Percentiles rank a stretch among this genome's conserved stretches.
Evolutionary conservation across 2,888 invertebrate genomes (phyloP).

Genomic region (Liopterus haemorrhoidalis): DNA sequence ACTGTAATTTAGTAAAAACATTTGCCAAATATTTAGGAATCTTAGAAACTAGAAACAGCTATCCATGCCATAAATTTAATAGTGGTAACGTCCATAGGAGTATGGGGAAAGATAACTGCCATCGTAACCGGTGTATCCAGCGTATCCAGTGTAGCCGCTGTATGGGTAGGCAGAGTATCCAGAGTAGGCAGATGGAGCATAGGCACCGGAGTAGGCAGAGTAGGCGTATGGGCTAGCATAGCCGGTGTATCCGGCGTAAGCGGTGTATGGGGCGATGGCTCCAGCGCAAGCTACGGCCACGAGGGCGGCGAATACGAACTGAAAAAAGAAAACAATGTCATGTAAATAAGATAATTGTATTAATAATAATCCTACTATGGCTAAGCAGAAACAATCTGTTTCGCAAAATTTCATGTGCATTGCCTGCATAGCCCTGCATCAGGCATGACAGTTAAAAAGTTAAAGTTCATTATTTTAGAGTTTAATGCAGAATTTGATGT

Average conservation of each 20-base stretch:
- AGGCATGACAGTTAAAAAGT: too few species aligned
- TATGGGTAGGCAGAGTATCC: constrained; percentile 34
- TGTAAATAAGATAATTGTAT: background rate
- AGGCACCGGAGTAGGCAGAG: background rate
- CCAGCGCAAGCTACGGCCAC: constrained; percentile 10
- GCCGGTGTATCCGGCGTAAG: constrained; percentile 8
- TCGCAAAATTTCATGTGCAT: too few species aligned
- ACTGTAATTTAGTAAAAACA: too few species aligned
- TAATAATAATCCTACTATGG: background rate
- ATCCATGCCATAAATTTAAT: too few species aligned
- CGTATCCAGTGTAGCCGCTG: constrained; percentile 41
- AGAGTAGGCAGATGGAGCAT: constrained; percentile 3
- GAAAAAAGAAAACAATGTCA: constrained; percentile 5
- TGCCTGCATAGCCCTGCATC: too few species aligned
- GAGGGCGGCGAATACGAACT: constrained; percentile 17
- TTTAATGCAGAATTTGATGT: too few species aligned
- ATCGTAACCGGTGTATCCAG: constrained; percentile 29
- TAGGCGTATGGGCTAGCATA: constrained; percentile 9
- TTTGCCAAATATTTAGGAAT: too few species aligned
- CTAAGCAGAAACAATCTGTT: too few species aligned
- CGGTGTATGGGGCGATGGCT: background rate
- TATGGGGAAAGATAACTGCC: constrained; percentile 13
- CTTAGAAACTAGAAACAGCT: too few species aligned
- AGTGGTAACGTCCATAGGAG: constrained; percentile 1
- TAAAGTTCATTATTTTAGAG: too few species aligned